Evolutionary conservation across 2,888 invertebrate genomes (phyloP), one percentile per base, ranked within the genome.

Genomic region (Perithous albicinctus): DNA sequence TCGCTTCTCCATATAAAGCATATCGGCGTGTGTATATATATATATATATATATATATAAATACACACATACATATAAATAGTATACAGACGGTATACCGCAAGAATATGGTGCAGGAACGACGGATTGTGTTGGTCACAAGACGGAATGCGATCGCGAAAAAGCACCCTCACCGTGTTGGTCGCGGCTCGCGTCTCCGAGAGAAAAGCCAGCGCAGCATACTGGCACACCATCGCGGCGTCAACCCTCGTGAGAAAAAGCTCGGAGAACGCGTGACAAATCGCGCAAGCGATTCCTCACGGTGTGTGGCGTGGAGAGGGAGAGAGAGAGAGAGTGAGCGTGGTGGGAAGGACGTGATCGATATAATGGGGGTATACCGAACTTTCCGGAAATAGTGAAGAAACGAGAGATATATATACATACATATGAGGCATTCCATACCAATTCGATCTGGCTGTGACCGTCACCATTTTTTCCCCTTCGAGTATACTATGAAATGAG

Each of bases 221-320:
- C 4, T 1, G 26, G 29, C 15, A 15, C 59, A 32, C 76, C 66
- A 54, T 78, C 32, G 26, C 64, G 78, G 59, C 75, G 69, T 70
- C 70, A 35, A 69, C 54, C 73, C 66, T 32, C 73, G 74, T 70
- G 48, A 78, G 56, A 79, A 80, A 81, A 79, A 85, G 78, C 59
- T 64, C 77, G 70, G 66, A 78, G 77, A 73, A 66, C 80, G 82
- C 82, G 85, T 87, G 86, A 89, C 86, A 86, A 88, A 89, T 89
- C 85, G 85, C 79, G 56, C 74, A 69, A 84, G 83, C 85, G 82
- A 84, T 85, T 86, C 79, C 84, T 75, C 85, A 86, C 84, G 82
- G 64, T 75, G 43, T 77, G 78, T 64, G 59, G 51, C 56, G 56
- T 54, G 46, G 54, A 54, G 66, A 46, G 73, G 51, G 29, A 70